These are phyloP conservation scores for Achroia grisella DNA, from an alignment of 1,140 invertebrate species.

Conservation along the genomic window DNA sequence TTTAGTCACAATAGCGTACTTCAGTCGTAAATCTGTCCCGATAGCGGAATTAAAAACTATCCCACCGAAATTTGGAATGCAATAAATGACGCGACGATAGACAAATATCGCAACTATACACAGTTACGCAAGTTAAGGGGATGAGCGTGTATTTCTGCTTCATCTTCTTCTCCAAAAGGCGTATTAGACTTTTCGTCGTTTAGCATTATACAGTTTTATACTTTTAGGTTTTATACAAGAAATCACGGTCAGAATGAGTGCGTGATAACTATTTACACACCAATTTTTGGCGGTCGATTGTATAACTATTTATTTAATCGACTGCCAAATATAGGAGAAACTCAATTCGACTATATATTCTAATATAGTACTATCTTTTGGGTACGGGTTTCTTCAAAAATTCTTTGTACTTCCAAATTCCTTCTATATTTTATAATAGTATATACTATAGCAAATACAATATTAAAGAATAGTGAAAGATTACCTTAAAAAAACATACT, in stretches of 20 bases:
- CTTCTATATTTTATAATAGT: too few relatives aligned
- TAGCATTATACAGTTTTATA: too few relatives aligned
- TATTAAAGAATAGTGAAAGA: too few relatives aligned
- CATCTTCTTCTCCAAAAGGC: neutral
- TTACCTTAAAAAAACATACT: too few relatives aligned
- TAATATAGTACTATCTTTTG: too few relatives aligned
- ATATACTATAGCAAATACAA: too few relatives aligned
- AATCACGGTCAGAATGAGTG: neutral
- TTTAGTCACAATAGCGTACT: conserved; percentile 39
- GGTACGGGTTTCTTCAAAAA: too few relatives aligned
- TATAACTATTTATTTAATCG: neutral
- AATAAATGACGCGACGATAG: conserved; percentile 34
- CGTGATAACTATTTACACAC: neutral
- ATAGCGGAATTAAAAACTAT: conserved; percentile 39
- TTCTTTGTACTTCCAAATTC: too few relatives aligned
- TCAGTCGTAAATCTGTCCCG: conserved; percentile 42
- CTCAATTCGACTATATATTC: too few relatives aligned
- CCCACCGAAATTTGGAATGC: conserved; percentile 27
- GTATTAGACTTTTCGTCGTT: neutral
- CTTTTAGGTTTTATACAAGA: too few relatives aligned
- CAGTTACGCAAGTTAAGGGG: conserved; percentile 17
- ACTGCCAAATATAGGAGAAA: too few relatives aligned
- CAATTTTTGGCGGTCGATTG: neutral
- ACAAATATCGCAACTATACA: conserved; percentile 23
- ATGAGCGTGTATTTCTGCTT: conserved; percentile 5